Evolutionary conservation across 2,113 vertebrate genomes (phyloP), one percentile per base, ranked within the genome.

Genomic region (Oreochromis niloticus): DNA sequence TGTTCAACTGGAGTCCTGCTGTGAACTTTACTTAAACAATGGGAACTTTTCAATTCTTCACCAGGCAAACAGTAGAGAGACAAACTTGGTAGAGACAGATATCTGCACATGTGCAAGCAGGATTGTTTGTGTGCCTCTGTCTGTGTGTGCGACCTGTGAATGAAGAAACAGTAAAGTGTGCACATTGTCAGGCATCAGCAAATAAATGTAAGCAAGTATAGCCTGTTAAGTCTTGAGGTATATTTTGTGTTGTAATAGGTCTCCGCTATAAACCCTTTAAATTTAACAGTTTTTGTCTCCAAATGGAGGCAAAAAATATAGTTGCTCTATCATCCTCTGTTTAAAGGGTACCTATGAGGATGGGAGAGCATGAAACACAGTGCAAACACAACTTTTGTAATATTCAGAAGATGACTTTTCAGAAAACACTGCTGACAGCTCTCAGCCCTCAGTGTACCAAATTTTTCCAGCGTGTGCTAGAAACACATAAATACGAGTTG

Each of bases 11-110:
- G 46, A 89, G 86, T 88, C 89, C 92, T 85, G 86, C 87, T 88
- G 84, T 94, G 89, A 94, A 94, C 94, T 92, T 90, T 41, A 39
- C 46, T 81, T 4, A 22, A 85, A 93, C 92, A 93, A 92, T 89
- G 91, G 57, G 41, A 89, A 93, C 92, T 79, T 86, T 89, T 94
- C 59, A 85, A 89, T 88, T 90, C 81, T 87, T 81, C 84, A 22
- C 22, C 78, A 68, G 36, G 27, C 52, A 16, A 66, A 32, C 3
- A 50, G 81, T 19, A 32, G 27, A 27, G 59, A 55, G 22, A 68
- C n/a, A 24, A 68, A 68, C 61, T 39, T 39, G 63, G 22, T 14
- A 30, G 22, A 56, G 13, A 80, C 12, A 17, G 2, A 73, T 12
- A 54, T 71, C 32, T 79, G 83, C 56, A 87, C 41, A 61, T 87